Conservation (phyloP, 2,113 vertebrate genomes). For the Mellivora capensis region DNA sequence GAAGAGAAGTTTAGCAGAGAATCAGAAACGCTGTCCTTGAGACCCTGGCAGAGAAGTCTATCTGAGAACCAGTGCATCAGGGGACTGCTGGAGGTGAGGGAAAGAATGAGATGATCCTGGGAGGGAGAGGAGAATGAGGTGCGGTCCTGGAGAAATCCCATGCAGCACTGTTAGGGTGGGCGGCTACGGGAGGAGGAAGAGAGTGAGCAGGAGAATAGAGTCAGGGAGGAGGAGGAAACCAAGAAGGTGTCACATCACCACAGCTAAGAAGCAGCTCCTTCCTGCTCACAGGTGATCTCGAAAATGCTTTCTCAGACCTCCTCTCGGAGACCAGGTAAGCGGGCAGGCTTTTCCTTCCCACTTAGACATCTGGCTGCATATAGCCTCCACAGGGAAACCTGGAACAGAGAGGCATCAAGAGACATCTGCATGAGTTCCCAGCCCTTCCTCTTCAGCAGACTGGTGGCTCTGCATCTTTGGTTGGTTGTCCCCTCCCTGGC, state of each 20-base stretch:
- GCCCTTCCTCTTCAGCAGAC: not conserved
- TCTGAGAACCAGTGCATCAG: not conserved
- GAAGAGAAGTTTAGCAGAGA: not conserved
- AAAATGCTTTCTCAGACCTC: not conserved
- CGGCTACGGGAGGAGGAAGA: not conserved
- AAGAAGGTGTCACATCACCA: not conserved
- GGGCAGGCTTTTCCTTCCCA: not conserved
- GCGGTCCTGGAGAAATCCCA: not conserved
- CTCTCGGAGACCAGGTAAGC: not conserved
- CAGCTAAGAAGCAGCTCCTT: not conserved
- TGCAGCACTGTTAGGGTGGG: no score
- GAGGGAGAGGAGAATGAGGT: not conserved
- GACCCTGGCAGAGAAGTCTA: not conserved
- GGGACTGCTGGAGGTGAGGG: not conserved
- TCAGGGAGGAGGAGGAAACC: not conserved
- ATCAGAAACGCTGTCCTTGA: not conserved
- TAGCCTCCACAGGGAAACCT: not conserved
- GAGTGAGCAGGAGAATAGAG: not conserved
- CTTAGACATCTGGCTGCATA: not conserved
- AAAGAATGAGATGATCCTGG: not conserved
- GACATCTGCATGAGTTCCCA: accelerated
- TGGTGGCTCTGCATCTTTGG: not conserved
- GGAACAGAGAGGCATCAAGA: not conserved
- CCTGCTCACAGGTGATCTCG: not conserved
- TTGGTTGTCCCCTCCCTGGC: not conserved